Percentiles rank a stretch among this genome's conserved stretches.
These are phyloP conservation scores for Trachops cirrhosus DNA, from an alignment of 2,797 vertebrate genomes.

Conservation along the genomic window DNA sequence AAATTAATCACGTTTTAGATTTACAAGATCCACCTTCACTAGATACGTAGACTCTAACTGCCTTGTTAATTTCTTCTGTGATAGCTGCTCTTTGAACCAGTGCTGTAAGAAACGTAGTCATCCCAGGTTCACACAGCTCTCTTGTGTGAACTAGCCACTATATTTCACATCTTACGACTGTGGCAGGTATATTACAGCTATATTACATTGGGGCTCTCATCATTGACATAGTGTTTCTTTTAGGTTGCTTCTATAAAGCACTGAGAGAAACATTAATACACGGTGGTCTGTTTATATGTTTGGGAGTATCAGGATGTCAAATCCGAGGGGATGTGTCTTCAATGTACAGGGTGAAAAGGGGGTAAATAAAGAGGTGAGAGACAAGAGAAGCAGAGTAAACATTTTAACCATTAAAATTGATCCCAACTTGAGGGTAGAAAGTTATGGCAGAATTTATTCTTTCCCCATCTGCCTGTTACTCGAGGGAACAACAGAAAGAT, in stretches of 20 bases:
- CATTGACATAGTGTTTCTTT: neutral
- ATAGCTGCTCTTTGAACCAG: neutral
- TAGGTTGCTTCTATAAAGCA: neutral
- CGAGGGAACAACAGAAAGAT: neutral
- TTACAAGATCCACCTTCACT: conserved; percentile 41
- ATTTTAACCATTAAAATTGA: neutral
- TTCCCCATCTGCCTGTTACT: neutral
- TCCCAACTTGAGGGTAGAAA: neutral
- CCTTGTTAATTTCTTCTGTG: neutral
- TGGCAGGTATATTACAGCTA: conserved; percentile 33
- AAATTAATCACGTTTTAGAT: conserved; percentile 47
- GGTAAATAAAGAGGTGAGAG: neutral
- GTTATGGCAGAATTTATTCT: neutral
- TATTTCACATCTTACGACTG: neutral
- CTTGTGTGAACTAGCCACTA: neutral
- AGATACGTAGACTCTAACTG: neutral
- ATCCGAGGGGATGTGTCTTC: neutral
- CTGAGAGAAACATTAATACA: conserved; percentile 9
- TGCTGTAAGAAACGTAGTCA: neutral
- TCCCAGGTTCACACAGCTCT: neutral
- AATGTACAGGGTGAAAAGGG: neutral
- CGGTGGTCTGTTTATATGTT: neutral
- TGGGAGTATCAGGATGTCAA: neutral
- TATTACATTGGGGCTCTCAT: conserved; percentile 3
- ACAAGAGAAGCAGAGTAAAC: conserved; percentile 22